Percentiles rank a stretch among this genome's conserved stretches.
Conservation (phyloP, 2,888 invertebrate species). For the Oxyscelio sp. region DNA sequence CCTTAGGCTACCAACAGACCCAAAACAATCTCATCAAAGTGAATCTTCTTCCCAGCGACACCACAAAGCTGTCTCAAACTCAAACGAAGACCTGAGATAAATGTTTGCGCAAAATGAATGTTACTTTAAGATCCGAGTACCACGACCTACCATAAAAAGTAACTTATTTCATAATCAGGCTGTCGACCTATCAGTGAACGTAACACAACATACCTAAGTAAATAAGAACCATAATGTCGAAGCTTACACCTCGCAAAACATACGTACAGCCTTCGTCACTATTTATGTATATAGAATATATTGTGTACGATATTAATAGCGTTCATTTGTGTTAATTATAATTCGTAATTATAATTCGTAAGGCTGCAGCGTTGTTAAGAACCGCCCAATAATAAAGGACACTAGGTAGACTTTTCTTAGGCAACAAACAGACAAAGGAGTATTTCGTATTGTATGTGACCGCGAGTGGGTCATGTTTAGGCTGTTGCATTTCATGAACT, state of each 20-base stretch:
- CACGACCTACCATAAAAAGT: conserved; percentile 9
- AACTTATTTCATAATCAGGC: conserved; percentile 81
- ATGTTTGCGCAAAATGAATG: conserved; percentile 22
- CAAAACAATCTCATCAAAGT: conserved; percentile 1
- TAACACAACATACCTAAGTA: conserved; percentile 67
- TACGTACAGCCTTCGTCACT: conserved; percentile 81
- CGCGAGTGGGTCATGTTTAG: conserved; percentile 38
- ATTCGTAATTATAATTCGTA: no score
- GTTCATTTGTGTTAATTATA: conserved; percentile 73
- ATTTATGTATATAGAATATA: conserved; percentile 80
- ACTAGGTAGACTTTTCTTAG: conserved; percentile 64
- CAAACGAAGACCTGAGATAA: conserved; percentile 14
- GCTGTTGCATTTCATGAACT: conserved; percentile 67
- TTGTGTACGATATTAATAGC: conserved; percentile 73
- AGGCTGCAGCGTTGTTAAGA: conserved; percentile 79
- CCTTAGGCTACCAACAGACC: background rate
- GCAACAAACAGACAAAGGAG: conserved; percentile 25
- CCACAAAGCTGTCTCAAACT: background rate
- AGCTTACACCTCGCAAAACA: conserved; percentile 84
- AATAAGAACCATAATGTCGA: conserved; percentile 75
- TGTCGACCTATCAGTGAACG: conserved; percentile 80
- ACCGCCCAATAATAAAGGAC: conserved; percentile 77
- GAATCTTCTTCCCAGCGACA: background rate
- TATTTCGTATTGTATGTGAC: conserved; percentile 50
- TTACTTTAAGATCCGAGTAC: conserved; percentile 13